Conservation (phyloP, 64 coral and sea anemone genomes). For the Montipora capricornis region DNA sequence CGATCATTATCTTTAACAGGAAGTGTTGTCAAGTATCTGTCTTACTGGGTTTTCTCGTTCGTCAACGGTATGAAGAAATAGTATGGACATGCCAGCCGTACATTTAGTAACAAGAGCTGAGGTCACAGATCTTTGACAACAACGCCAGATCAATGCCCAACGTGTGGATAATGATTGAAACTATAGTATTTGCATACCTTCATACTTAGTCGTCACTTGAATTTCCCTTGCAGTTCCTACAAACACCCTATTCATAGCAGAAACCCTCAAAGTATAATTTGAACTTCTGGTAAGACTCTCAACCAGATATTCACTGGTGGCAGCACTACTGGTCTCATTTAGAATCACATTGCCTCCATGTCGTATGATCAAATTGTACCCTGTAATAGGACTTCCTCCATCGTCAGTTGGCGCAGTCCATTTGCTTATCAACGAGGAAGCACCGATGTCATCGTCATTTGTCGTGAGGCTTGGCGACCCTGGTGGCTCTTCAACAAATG, state of each 20-base stretch:
- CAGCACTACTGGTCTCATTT: neutral
- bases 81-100: no score
- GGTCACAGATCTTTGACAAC: no score
- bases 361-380: neutral
- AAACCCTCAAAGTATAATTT: neutral
- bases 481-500: neutral
- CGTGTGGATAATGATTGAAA: no score
- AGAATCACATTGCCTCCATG: neutral
- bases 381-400: constrained; percentile 20
- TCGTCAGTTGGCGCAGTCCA: neutral
- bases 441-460: neutral
- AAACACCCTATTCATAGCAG: neutral
- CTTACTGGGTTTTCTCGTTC: no score
- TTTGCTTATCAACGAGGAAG: neutral
- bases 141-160: no score
- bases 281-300: neutral
- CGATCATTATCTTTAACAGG: no score
- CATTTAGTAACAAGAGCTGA: no score
- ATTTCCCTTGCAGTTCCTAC: neutral
- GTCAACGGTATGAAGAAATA: no score
- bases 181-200: neutral
- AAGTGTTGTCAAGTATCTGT: no score
- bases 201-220: neutral
- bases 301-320: neutral
- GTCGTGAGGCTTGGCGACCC: neutral